Evolutionary conservation across 2,888 invertebrate genomes (phyloP).

Genomic region (Tupiocoris notatus): DNA sequence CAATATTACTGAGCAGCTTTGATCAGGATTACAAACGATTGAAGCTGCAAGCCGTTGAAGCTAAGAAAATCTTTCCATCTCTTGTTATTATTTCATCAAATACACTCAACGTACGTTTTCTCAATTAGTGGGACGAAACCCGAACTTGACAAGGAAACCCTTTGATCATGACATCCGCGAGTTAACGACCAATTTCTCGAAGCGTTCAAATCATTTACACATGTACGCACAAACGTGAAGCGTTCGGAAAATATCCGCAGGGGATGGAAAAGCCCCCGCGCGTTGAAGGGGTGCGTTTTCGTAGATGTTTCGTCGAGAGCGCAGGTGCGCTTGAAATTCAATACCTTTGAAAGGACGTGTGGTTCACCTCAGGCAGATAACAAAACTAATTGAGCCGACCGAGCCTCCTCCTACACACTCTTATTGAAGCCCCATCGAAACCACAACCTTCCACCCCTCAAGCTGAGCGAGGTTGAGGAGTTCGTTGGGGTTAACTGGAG

Average conservation of each 20-base stretch:
- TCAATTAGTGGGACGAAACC: neutral
- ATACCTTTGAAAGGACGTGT: constrained; percentile 17
- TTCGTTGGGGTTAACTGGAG: neutral
- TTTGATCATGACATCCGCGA: neutral
- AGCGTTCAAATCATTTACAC: neutral
- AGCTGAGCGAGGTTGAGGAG: neutral
- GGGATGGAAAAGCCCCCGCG: neutral
- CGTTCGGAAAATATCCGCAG: neutral
- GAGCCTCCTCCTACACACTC: neutral
- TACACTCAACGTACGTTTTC: neutral
- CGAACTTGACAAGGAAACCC: too few species aligned
- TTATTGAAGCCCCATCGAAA: neutral
- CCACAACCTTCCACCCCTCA: neutral
- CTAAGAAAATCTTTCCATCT: too few species aligned
- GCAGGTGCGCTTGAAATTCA: constrained; percentile 22
- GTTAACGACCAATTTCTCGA: neutral
- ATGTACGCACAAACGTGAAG: neutral
- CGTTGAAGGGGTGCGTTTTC: too few species aligned
- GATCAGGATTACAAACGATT: too few species aligned
- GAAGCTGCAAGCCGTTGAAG: too few species aligned
- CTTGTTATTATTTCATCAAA: too few species aligned
- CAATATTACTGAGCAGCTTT: too few species aligned
- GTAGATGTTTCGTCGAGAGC: neutral
- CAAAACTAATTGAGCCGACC: constrained; percentile 16
- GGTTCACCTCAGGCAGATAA: constrained; percentile 29